Evolutionary conservation across 2,113 vertebrate species (phyloP).

Genomic region (Piaya cayana): DNA sequence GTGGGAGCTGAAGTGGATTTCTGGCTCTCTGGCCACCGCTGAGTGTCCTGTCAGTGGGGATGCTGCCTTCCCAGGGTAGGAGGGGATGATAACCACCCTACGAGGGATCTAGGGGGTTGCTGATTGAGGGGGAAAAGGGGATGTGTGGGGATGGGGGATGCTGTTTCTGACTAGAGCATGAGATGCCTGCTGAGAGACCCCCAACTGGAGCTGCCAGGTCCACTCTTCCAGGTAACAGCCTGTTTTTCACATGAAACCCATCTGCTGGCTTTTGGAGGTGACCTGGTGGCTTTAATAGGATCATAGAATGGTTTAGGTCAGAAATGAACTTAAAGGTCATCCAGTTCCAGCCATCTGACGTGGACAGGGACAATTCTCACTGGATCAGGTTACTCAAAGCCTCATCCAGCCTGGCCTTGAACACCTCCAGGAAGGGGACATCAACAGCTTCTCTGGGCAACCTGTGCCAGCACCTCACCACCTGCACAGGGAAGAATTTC

Average conservation of each 20-base stretch:
- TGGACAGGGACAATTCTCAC: too few species aligned
- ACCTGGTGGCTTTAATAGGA: background rate
- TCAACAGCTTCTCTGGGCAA: too few species aligned
- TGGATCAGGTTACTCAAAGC: too few species aligned
- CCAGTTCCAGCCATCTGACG: too few species aligned
- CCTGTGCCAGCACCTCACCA: too few species aligned
- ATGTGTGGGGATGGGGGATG: background rate
- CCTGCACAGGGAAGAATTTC: too few species aligned
- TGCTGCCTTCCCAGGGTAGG: too few species aligned
- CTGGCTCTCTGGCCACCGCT: too few species aligned
- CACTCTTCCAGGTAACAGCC: background rate
- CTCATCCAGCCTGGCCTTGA: too few species aligned
- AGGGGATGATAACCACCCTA: background rate
- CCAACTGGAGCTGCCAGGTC: background rate
- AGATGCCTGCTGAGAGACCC: background rate
- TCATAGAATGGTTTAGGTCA: too few species aligned
- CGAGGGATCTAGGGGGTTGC: background rate
- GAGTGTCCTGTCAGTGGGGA: accelerated
- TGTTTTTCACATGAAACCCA: background rate
- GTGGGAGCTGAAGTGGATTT: background rate
- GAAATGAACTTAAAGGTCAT: too few species aligned
- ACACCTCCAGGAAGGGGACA: too few species aligned
- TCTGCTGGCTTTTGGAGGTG: background rate
- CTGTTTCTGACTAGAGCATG: background rate
- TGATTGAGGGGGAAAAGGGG: background rate